A percentile compares a stretch with the other conserved stretches of the same genome.
Evolutionary conservation across 1,140 invertebrate species (phyloP).

Genomic region (Drosophila nebulosa): DNA sequence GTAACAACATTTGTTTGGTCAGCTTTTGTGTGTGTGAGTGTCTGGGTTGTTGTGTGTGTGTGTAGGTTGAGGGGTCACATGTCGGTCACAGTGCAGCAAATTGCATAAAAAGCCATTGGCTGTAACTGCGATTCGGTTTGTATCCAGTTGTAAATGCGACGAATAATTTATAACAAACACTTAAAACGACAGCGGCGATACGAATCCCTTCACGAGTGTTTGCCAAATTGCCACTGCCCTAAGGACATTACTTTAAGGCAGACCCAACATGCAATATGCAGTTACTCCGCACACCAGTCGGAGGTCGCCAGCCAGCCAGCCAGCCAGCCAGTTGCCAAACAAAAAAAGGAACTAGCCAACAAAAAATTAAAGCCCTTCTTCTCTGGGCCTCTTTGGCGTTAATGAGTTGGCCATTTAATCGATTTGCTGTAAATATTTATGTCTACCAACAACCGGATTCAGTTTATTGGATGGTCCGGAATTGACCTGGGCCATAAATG

Average conservation of each 20-base stretch:
- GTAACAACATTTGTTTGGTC: background rate
- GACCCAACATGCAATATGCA: constrained; percentile 53
- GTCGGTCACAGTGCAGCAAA: constrained; percentile 55
- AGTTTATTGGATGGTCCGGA: background rate
- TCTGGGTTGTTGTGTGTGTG: constrained; percentile 7
- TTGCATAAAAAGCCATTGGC: constrained; percentile 52
- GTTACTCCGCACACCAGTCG: background rate
- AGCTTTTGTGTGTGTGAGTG: background rate
- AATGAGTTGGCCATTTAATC: constrained; percentile 44
- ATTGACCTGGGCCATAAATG: constrained; percentile 13
- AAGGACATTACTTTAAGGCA: constrained; percentile 50
- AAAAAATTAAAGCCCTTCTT: constrained; percentile 29
- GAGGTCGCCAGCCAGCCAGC: constrained; percentile 6
- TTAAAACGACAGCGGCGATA: constrained; percentile 49
- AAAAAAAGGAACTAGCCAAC: constrained; percentile 12
- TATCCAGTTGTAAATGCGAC: constrained; percentile 40
- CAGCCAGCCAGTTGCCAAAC: constrained; percentile 38
- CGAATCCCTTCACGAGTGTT: constrained; percentile 46
- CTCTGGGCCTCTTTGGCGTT: constrained; percentile 14
- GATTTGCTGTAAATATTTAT: constrained; percentile 22
- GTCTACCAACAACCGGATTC: background rate
- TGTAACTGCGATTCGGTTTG: constrained; percentile 31
- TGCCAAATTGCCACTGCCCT: constrained; percentile 58
- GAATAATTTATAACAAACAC: constrained; percentile 68
- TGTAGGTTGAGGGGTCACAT: constrained; percentile 50